Conservation (phyloP, 1,140 invertebrate species). For the Ceratina japonica region DNA sequence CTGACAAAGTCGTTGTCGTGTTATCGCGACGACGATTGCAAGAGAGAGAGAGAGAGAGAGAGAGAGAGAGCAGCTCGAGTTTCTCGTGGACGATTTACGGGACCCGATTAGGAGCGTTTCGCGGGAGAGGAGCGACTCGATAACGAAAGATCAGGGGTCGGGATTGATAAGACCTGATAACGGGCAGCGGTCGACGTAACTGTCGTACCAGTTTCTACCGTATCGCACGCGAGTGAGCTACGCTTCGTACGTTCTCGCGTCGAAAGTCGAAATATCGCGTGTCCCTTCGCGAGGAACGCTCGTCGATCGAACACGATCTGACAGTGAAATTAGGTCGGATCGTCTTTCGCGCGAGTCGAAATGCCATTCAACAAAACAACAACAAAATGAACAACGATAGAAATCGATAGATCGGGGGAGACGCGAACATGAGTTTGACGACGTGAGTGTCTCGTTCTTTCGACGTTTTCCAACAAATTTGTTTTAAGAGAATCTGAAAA, state of each 20-base stretch:
- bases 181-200: constrained; percentile 38
- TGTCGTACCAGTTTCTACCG: constrained; percentile 57
- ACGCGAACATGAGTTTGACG: constrained; percentile 15
- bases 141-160: constrained; percentile 66
- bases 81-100: constrained; percentile 1
- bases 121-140: constrained; percentile 24
- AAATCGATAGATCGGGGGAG: constrained; percentile 5
- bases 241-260: neutral
- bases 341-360: neutral
- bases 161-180: constrained; percentile 61
- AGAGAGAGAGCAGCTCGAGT: neutral
- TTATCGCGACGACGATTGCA: no score
- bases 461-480: neutral
- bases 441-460: constrained; percentile 29
- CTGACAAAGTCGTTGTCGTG: neutral
- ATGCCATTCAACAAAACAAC: neutral
- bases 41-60: no score
- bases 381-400: constrained; percentile 22
- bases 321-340: neutral
- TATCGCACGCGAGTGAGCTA: constrained; percentile 37
- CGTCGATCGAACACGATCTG: neutral
- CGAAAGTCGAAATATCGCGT: neutral
- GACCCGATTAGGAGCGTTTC: neutral
- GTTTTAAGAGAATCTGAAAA: neutral
- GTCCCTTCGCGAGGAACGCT: neutral